These are phyloP conservation scores for Branchellion lobata DNA, from an alignment of 2,888 invertebrate genomes.

Conservation along the genomic window DNA sequence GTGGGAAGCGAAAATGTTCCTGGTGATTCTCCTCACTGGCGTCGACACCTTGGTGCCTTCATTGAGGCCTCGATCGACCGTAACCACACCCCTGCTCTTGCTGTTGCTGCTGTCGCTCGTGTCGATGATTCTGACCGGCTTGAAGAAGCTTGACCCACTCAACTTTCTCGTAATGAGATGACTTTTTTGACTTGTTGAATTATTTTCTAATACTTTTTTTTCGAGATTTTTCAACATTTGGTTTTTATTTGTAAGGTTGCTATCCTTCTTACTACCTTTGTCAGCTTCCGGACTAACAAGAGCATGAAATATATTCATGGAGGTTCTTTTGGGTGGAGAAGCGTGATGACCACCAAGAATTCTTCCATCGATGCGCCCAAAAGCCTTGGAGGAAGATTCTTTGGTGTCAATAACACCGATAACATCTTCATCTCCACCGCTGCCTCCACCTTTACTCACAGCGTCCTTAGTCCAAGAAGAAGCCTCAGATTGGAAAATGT, in stretches of 20 bases:
- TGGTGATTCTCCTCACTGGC: not conserved
- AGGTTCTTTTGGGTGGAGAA: not conserved
- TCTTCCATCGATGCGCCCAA: not conserved
- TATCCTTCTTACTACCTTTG: too few species aligned
- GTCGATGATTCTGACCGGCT: not conserved
- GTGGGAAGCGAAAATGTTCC: not conserved
- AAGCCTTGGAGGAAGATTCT: not conserved
- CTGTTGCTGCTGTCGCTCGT: not conserved
- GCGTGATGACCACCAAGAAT: not conserved
- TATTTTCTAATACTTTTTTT: not conserved
- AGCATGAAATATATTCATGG: not conserved
- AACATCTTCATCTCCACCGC: too few species aligned
- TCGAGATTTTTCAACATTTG: not conserved
- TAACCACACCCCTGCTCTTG: not conserved
- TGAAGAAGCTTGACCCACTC: too few species aligned
- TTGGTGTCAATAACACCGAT: not conserved
- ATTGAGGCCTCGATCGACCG: not conserved
- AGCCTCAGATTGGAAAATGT: too few species aligned
- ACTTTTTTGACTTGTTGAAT: not conserved
- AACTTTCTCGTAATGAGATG: not conserved
- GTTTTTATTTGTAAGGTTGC: too few species aligned
- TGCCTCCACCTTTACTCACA: too few species aligned
- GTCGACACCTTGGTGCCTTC: not conserved
- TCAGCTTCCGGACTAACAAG: not conserved
- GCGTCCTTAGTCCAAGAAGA: too few species aligned